Percentiles rank a stretch among this genome's conserved stretches.
phyloP scores from a whole-genome alignment of 2,797 vertebrate species.

The Periparus ater region DNA sequence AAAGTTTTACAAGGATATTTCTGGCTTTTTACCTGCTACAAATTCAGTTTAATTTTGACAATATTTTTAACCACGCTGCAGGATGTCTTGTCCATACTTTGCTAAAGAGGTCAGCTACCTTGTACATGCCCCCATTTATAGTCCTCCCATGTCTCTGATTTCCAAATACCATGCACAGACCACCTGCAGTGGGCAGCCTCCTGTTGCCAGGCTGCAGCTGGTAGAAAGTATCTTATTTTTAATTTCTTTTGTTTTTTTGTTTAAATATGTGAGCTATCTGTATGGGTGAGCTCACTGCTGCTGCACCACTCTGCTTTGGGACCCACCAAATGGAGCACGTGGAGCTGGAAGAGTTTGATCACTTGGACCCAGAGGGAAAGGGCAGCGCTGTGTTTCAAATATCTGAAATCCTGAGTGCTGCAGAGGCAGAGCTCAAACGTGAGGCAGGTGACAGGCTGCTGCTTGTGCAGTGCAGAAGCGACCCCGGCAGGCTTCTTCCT shows the following conservation, averaged over 20 bases:
- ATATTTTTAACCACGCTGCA: background rate
- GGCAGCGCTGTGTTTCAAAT: background rate
- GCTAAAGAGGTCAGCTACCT: background rate
- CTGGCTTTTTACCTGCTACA: background rate
- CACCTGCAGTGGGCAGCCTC: background rate
- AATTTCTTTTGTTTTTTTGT: background rate
- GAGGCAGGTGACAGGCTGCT: background rate
- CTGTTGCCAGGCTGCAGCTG: background rate
- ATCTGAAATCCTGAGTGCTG: background rate
- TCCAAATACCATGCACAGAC: background rate
- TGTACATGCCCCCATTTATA: background rate
- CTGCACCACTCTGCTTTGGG: background rate
- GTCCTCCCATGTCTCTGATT: background rate
- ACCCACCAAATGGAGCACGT: accelerated
- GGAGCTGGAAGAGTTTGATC: background rate
- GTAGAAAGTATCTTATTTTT: background rate
- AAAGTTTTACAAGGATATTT: slow-evolving; percentile 16
- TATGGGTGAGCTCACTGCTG: background rate
- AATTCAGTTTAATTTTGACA: background rate
- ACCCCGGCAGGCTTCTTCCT: background rate
- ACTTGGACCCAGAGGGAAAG: background rate
- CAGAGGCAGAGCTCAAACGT: background rate
- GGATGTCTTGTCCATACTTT: background rate
- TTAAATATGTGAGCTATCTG: accelerated
- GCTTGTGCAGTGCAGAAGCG: background rate